Conservation (phyloP, 2,888 invertebrate species). For the Tetrapedia diversipes region DNA sequence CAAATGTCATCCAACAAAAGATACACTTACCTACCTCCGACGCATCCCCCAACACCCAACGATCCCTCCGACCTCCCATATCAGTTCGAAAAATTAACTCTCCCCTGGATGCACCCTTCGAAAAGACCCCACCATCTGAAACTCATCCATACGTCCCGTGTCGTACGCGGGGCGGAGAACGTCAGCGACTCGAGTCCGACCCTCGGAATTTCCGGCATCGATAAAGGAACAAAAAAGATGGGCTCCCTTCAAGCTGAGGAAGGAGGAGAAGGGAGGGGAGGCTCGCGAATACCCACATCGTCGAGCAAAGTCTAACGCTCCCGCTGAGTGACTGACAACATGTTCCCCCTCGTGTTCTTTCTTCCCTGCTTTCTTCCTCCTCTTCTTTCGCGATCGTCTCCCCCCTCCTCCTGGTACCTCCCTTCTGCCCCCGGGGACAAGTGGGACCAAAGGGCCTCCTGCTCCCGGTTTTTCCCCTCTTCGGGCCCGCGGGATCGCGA, state of each 20-base stretch:
- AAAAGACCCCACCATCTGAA: slow-evolving; percentile 5
- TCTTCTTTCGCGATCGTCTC: slow-evolving; percentile 27
- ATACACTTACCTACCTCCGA: too few species aligned
- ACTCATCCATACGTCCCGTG: not conserved
- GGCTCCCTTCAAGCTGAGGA: not conserved
- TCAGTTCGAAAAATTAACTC: too few species aligned
- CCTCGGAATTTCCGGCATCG: slow-evolving; percentile 33
- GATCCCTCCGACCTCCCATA: too few species aligned
- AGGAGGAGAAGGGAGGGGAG: not conserved
- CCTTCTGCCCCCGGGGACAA: slow-evolving; percentile 1
- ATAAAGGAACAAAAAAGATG: not conserved
- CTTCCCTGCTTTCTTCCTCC: slow-evolving; percentile 38
- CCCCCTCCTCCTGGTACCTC: slow-evolving; percentile 18
- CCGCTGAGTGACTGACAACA: slow-evolving; percentile 74
- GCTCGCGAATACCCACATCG: slow-evolving; percentile 41
- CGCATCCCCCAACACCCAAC: too few species aligned
- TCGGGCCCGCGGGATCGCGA: slow-evolving; percentile 46
- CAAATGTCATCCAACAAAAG: too few species aligned
- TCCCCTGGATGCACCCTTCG: too few species aligned
- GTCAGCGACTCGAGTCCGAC: not conserved
- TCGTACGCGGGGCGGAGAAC: not conserved
- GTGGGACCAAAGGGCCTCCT: not conserved
- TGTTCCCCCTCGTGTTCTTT: slow-evolving; percentile 64
- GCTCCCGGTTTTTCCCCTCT: slow-evolving; percentile 18
- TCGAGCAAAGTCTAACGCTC: slow-evolving; percentile 60